Percentiles rank a stretch among this genome's conserved stretches.
These are phyloP conservation scores for Thymelicus sylvestris DNA, from an alignment of 2,888 invertebrate species.

Conservation along the genomic window DNA sequence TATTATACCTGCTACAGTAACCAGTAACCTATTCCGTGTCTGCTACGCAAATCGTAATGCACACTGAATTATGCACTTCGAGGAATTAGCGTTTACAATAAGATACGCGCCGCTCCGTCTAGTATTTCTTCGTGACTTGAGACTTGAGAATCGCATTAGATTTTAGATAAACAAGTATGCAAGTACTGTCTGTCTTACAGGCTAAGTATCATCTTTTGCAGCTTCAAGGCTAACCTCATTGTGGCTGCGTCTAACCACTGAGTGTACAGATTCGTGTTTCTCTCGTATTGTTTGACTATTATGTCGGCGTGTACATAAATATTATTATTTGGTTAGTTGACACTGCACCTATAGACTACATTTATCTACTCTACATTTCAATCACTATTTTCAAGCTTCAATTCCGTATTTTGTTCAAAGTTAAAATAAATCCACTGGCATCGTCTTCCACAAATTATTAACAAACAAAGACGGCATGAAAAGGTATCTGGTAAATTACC, in stretches of 20 bases:
- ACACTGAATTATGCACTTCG: too few species aligned
- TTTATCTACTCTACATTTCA: too few species aligned
- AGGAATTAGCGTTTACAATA: conserved; percentile 14
- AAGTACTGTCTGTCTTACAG: conserved; percentile 16
- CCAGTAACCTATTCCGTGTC: too few species aligned
- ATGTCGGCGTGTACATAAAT: neutral
- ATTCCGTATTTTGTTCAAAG: too few species aligned
- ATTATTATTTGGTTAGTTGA: neutral
- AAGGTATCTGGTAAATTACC: too few species aligned
- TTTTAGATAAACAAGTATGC: conserved; percentile 25
- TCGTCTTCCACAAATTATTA: too few species aligned
- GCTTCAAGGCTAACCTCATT: conserved; percentile 34
- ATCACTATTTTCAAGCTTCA: too few species aligned
- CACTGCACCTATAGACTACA: neutral
- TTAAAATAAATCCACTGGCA: too few species aligned
- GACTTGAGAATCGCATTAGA: conserved; percentile 20
- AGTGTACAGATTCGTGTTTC: conserved; percentile 18
- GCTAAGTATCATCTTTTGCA: conserved; percentile 22
- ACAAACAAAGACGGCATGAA: too few species aligned
- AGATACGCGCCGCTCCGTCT: conserved; percentile 22
- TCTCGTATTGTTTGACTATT: conserved; percentile 11
- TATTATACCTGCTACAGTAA: too few species aligned
- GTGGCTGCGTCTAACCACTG: conserved; percentile 23
- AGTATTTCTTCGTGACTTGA: conserved; percentile 25
- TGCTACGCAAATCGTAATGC: neutral